Evolutionary conservation across 1,140 invertebrate genomes (phyloP).

Genomic region (Antheraea mylitta): DNA sequence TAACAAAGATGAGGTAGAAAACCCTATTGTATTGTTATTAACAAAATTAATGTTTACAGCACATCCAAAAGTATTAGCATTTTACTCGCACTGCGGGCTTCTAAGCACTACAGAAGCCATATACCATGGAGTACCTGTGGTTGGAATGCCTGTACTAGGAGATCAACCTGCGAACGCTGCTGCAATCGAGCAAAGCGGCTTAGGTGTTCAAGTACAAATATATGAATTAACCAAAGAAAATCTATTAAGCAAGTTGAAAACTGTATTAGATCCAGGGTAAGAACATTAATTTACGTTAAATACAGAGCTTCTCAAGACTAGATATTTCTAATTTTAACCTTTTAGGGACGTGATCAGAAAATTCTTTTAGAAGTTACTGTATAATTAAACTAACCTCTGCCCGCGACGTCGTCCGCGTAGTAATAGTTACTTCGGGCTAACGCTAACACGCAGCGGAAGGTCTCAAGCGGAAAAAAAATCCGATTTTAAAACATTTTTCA

Average conservation of each 20-base stretch:
- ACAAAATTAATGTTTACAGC: conserved; percentile 60
- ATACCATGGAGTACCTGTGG: conserved; percentile 85
- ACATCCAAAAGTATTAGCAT: conserved; percentile 84
- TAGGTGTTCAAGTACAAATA: conserved; percentile 80
- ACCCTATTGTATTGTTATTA: background rate
- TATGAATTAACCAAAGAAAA: conserved; percentile 80
- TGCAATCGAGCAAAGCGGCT: conserved; percentile 80
- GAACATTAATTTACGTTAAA: conserved; percentile 23
- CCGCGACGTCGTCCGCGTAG: no score
- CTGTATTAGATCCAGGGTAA: conserved; percentile 80
- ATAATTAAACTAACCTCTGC: no score
- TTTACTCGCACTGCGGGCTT: conserved; percentile 87
- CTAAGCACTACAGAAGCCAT: conserved; percentile 87
- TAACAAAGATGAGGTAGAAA: no score
- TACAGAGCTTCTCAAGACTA: background rate
- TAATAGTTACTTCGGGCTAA: no score
- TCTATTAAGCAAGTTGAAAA: conserved; percentile 76
- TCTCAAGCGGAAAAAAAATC: no score
- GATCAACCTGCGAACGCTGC: conserved; percentile 84
- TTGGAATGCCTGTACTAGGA: conserved; percentile 87
- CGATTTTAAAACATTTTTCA: no score
- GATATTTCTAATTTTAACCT: background rate
- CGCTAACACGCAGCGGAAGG: no score
- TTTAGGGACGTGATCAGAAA: background rate
- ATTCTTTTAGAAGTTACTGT: no score